These are phyloP conservation scores for Chironomus riparius DNA, from an alignment of 2,888 invertebrate species.

Conservation along the genomic window DNA sequence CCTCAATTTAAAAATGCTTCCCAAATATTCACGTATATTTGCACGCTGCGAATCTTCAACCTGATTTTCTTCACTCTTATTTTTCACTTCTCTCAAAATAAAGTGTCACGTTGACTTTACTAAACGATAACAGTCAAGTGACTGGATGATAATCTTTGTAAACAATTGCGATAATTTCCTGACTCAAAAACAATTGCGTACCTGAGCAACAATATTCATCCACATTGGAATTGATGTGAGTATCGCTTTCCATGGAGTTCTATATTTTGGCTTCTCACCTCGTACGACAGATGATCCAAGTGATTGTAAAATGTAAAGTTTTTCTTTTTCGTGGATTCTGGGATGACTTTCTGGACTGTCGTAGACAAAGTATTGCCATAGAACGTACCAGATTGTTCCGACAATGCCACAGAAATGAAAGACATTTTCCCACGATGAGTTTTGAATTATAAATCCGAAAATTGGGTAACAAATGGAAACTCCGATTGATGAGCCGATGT, in stretches of 20 bases:
- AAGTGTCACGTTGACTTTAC: no score
- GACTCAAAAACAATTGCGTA: slow-evolving; percentile 47
- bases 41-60: no score
- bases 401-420: slow-evolving; percentile 57
- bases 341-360: slow-evolving; percentile 59
- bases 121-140: no score
- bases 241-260: slow-evolving; percentile 55
- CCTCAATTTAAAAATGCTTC: no score
- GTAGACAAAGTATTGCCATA: slow-evolving; percentile 54
- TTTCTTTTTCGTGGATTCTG: slow-evolving; percentile 50
- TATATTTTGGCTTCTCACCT: slow-evolving; percentile 35
- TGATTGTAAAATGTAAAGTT: slow-evolving; percentile 49
- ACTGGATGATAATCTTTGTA: not conserved
- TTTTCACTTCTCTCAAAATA: not conserved
- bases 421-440: slow-evolving; percentile 61
- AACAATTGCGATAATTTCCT: not conserved
- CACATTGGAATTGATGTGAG: slow-evolving; percentile 53
- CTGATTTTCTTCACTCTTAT: not conserved
- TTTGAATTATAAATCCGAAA: slow-evolving; percentile 56
- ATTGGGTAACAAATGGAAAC: slow-evolving; percentile 59
- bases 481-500: slow-evolving; percentile 56
- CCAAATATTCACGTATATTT: no score
- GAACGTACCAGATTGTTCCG: slow-evolving; percentile 55
- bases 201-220: slow-evolving; percentile 55
- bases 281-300: slow-evolving; percentile 42